Evolutionary conservation across 2,113 vertebrate species (phyloP), one percentile per base, ranked within the genome.

Genomic region (Gorsachius goisagi): DNA sequence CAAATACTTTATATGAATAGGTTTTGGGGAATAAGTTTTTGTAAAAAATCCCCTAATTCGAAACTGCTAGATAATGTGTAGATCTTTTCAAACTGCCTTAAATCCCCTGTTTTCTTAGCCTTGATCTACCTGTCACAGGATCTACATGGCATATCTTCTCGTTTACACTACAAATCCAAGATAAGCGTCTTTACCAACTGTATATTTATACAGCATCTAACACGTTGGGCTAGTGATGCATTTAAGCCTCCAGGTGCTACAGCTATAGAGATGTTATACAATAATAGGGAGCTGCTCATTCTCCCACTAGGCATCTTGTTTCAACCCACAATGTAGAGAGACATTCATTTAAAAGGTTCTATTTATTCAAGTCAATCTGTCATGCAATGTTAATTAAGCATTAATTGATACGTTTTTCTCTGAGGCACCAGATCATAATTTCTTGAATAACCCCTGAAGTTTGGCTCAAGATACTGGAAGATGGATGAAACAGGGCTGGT

Each of bases 301-400:
- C 66, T 89, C 69, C 68, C 83, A 41, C 22, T 49, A 86, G 49
- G 49, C 76, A 87, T 89, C 66, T 92, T 89, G 44, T 75, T 90
- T 87, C 76, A 78, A 75, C 33, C 56, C 83, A 89, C 56, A 63
- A 5, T 49, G 49, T 9, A 67, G 33, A 88, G 12, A 91, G 21
- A 22, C 11, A 39, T 59, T 56, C 6, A 75, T 94, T 78, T 92
- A 68, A 93, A 92, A 81, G n/a, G 24, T 85, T 87, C 30, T 92
- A 2, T 87, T 85, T 89, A 71, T 74, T 82, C 50, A 90, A 89
- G 74, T 95, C 80, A 89, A 84, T 83, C 72, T 94, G 68, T 86
- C 76, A 94, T 62, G 37, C 68, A 78, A 39, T 89, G 80, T 87
- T 95, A 94, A 93, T 97, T 96, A 96, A 76, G 59, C 73, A 68